Percentiles rank a stretch among this genome's conserved stretches.
Evolutionary conservation across 1,140 invertebrate species (phyloP).

Genomic region (Bombus affinis): DNA sequence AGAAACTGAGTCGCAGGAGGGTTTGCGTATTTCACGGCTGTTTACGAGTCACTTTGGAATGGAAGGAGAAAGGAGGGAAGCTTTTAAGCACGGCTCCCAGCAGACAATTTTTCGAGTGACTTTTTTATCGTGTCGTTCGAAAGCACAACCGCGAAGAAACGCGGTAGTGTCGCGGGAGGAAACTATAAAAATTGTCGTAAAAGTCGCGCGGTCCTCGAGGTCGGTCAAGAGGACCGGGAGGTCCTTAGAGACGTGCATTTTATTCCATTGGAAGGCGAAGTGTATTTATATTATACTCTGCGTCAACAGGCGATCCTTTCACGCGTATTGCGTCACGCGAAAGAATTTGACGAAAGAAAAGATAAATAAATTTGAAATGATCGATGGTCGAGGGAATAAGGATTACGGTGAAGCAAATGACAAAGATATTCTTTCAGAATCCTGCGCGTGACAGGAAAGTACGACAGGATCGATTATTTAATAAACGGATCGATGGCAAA

Average conservation of each 20-base stretch:
- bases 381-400: too few relatives aligned
- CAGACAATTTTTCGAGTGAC: conserved; percentile 24
- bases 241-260: conserved; percentile 26
- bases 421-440: too few relatives aligned
- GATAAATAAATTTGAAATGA: not conserved
- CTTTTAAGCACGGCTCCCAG: conserved; percentile 36
- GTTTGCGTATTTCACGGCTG: conserved; percentile 42
- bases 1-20: conserved; percentile 23
- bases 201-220: conserved; percentile 10
- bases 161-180: conserved; percentile 26
- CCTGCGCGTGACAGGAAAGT: accelerated
- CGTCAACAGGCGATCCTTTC: not conserved
- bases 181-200: conserved; percentile 67
- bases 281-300: not conserved
- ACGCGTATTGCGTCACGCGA: not conserved
- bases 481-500: not conserved
- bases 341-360: not conserved
- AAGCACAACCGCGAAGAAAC: conserved; percentile 16
- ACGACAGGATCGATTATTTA: too few relatives aligned
- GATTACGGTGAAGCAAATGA: too few relatives aligned
- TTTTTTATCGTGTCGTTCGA: conserved; percentile 15
- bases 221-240: not conserved
- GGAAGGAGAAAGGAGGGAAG: not conserved
- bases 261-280: not conserved
- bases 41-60: conserved; percentile 46